These are phyloP conservation scores for Acanthaster planci DNA, from an alignment of 35 echinoderm and acorn worm genomes.

Conservation along the genomic window DNA sequence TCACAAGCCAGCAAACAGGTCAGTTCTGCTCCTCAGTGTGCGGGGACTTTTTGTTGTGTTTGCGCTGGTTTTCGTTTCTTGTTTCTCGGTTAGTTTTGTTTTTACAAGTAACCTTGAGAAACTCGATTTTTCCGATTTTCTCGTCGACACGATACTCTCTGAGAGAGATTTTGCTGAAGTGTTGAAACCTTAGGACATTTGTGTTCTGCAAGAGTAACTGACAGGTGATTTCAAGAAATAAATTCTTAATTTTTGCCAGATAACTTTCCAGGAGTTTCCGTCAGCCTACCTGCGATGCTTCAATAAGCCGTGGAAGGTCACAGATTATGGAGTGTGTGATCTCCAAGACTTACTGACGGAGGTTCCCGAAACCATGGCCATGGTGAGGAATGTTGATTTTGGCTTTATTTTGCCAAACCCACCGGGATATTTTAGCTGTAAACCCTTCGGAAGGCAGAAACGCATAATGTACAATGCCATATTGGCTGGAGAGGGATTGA, in stretches of 20 bases:
- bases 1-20: conserved; percentile 99
- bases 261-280: conserved; percentile 73
- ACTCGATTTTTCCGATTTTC: too few relatives aligned
- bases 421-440: neutral
- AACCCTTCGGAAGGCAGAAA: neutral
- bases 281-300: conserved; percentile 78
- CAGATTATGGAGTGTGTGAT: conserved; percentile 89
- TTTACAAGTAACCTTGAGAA: too few relatives aligned
- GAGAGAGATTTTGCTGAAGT: neutral
- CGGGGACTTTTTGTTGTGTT: too few relatives aligned
- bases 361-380: conserved; percentile 68
- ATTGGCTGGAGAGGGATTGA: too few relatives aligned
- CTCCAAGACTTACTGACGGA: conserved; percentile 79
- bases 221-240: neutral
- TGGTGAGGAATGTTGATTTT: conserved; percentile 55
- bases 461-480: too few relatives aligned
- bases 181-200: neutral
- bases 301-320: conserved; percentile 50
- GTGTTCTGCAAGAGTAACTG: neutral
- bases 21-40: too few relatives aligned
- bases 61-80: too few relatives aligned
- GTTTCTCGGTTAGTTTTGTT: too few relatives aligned
- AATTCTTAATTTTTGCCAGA: conserved; percentile 27
- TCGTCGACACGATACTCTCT: too few relatives aligned
- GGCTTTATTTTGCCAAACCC: too few relatives aligned